A percentile compares a stretch with the other conserved stretches of the same genome.
Conservation (phyloP, 2,113 vertebrate species). For the Coptodon rendalli region DNA sequence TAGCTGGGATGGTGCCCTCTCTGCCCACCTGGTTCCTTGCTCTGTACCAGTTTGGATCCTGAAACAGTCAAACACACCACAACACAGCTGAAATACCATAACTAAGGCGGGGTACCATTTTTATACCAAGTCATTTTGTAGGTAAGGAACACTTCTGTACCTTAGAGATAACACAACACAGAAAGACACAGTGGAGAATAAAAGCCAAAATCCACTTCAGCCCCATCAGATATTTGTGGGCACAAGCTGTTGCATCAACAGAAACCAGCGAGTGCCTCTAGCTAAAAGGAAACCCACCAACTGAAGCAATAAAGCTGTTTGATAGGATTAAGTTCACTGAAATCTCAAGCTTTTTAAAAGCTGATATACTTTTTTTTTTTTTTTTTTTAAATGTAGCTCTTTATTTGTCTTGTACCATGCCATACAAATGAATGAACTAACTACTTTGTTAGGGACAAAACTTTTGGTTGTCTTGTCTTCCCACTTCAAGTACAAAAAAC, state of each 20-base stretch:
- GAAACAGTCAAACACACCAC: neutral
- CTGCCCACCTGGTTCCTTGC: constrained; percentile 90
- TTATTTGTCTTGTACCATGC: neutral
- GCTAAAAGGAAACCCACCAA: neutral
- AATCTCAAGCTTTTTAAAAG: neutral
- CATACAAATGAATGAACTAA: neutral
- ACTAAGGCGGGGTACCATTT: neutral
- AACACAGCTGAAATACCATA: neutral
- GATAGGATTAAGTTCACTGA: neutral
- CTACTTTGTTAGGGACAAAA: neutral
- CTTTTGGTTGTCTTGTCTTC: neutral
- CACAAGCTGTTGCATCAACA: neutral
- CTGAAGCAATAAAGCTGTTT: neutral
- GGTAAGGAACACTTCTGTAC: neutral
- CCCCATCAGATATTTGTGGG: neutral
- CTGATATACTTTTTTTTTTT: neutral
- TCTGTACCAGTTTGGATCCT: constrained; percentile 99
- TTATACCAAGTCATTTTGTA: neutral
- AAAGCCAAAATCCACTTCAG: neutral
- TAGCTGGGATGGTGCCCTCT: constrained; percentile 95
- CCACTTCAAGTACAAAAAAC: rapidly evolving
- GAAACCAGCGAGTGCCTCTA: neutral
- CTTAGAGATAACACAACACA: neutral
- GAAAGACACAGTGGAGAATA: neutral
- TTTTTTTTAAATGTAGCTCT: neutral